These are phyloP conservation scores for Enoplosus armatus DNA, from an alignment of 2,797 vertebrate genomes.

Conservation along the genomic window DNA sequence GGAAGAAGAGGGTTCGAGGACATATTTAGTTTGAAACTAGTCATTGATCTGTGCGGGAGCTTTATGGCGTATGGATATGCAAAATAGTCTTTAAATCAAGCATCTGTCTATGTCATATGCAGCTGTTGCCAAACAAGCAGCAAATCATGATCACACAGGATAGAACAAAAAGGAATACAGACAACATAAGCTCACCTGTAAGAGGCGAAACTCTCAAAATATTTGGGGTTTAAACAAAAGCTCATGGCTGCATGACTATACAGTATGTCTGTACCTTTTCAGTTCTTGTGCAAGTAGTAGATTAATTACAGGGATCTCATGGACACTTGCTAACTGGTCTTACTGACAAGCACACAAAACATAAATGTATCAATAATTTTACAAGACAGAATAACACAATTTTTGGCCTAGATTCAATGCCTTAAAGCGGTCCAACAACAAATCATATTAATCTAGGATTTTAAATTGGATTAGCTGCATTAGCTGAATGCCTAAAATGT, in stretches of 20 bases:
- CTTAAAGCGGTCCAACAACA: not conserved
- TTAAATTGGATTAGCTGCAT: slow-evolving; percentile 1
- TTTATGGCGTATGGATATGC: not conserved
- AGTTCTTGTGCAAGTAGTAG: not conserved
- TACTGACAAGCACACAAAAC: not conserved
- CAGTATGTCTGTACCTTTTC: not conserved
- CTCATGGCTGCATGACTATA: not conserved
- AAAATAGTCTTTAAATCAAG: not conserved
- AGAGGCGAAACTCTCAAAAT: not conserved
- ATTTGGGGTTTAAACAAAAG: not conserved
- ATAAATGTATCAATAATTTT: not conserved
- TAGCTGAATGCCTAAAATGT: slow-evolving; percentile 4
- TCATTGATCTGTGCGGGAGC: not conserved
- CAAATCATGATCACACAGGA: not conserved
- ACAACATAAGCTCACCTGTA: not conserved
- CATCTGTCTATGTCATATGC: not conserved
- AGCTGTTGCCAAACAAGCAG: not conserved
- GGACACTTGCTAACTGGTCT: not conserved
- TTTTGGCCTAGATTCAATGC: not conserved
- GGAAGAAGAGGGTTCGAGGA: not conserved
- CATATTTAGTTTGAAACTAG: not conserved
- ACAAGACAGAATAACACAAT: not conserved
- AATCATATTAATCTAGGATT: slow-evolving; percentile 24
- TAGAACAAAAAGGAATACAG: not conserved
- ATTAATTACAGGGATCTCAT: not conserved